Evolutionary conservation across 1,140 invertebrate species (phyloP).

Genomic region (Macrostomum lignano): DNA sequence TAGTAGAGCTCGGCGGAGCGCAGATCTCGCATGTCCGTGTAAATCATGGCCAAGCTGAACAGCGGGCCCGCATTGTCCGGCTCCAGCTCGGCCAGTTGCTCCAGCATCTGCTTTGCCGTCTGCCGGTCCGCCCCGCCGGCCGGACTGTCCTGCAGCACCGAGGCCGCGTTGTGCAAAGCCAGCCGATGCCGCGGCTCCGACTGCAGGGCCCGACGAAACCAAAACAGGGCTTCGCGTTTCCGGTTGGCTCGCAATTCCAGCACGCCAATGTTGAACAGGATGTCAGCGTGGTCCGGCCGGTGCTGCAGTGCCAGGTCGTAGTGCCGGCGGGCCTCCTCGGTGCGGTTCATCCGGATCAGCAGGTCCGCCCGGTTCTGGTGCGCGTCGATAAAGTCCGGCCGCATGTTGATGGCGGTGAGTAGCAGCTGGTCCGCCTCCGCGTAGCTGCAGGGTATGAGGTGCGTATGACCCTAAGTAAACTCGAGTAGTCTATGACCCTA

Average conservation of each 20-base stretch:
- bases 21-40: not conserved
- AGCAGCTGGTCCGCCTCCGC: constrained; percentile 68
- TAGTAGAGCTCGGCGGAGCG: not conserved
- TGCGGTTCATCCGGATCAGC: constrained; percentile 64
- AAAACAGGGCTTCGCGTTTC: not conserved
- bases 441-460: too few relatives aligned
- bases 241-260: constrained; percentile 31
- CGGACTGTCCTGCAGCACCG: too few relatives aligned
- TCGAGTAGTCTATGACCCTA: too few relatives aligned
- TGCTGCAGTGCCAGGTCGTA: constrained; percentile 69
- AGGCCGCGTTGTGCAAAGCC: too few relatives aligned
- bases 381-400: constrained; percentile 77
- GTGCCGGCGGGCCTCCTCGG: constrained; percentile 68
- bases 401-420: constrained; percentile 73
- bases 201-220: not conserved
- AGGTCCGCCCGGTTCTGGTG: constrained; percentile 87
- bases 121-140: too few relatives aligned
- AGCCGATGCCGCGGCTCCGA: too few relatives aligned
- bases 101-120: not conserved
- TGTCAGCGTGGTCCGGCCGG: constrained; percentile 74
- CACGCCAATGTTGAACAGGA: constrained; percentile 87
- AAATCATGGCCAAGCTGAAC: constrained; percentile 1
- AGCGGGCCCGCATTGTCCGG: not conserved
- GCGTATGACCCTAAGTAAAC: too few relatives aligned
- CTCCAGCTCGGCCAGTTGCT: not conserved